Percentiles rank a stretch among this genome's conserved stretches.
Conservation (phyloP, 2,113 vertebrate species). For the Crotalus horridus region DNA sequence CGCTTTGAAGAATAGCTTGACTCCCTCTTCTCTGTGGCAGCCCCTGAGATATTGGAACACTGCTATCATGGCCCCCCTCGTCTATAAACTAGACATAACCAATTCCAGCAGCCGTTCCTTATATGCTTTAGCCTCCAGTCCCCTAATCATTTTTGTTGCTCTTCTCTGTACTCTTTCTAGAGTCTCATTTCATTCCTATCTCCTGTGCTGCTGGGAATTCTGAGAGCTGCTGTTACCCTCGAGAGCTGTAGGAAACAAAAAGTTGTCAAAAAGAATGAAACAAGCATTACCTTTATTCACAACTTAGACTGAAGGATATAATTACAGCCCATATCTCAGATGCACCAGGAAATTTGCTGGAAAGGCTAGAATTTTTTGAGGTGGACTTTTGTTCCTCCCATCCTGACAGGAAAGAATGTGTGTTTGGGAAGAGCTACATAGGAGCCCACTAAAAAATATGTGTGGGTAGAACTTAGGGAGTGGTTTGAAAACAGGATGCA, state of each 20-base stretch:
- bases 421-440: conserved; percentile 1
- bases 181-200: neutral
- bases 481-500: conserved; percentile 18
- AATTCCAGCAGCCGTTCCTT: too few relatives aligned
- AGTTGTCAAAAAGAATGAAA: neutral
- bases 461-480: neutral
- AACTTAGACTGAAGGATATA: neutral
- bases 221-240: neutral
- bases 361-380: conserved; percentile 2
- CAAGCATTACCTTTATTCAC: neutral
- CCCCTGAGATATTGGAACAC: too few relatives aligned
- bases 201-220: neutral
- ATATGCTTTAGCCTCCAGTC: too few relatives aligned
- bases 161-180: too few relatives aligned
- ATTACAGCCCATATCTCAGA: neutral
- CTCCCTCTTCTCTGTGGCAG: too few relatives aligned
- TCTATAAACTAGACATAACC: too few relatives aligned
- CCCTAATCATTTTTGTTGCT: too few relatives aligned
- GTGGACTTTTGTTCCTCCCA: neutral
- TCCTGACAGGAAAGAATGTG: conserved; percentile 2
- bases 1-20: too few relatives aligned
- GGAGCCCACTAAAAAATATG: neutral
- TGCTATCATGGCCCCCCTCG: too few relatives aligned
- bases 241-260: neutral
- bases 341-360: conserved; percentile 7